Evolutionary conservation across 2,113 vertebrate species (phyloP).

Genomic region (Phyllopteryx taeniolatus): DNA sequence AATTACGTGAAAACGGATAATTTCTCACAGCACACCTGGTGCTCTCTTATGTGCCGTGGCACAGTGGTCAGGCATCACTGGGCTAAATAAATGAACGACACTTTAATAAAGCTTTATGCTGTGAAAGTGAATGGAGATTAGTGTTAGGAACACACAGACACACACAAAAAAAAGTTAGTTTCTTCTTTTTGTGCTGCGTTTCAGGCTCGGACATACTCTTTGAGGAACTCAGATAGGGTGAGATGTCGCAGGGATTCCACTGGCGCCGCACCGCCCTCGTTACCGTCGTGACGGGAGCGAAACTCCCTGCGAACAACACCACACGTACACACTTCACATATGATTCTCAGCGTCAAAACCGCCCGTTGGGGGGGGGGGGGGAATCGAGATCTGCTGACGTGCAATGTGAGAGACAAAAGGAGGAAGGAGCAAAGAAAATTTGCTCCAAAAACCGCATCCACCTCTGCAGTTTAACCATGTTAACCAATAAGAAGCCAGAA

Average conservation of each 20-base stretch:
- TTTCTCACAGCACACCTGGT: too few relatives aligned
- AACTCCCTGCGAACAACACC: slow-evolving; percentile 66
- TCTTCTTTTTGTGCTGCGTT: background rate
- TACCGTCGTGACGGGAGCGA: slow-evolving; percentile 74
- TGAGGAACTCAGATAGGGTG: slow-evolving; percentile 80
- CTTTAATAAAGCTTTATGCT: slow-evolving; percentile 2
- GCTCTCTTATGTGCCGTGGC: too few relatives aligned
- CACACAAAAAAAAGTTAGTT: background rate
- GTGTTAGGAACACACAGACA: slow-evolving; percentile 11
- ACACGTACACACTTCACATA: slow-evolving; percentile 10
- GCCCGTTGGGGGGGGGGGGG: slow-evolving; percentile 33
- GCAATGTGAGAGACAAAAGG: background rate
- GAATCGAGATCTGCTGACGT: background rate
- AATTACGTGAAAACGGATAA: too few relatives aligned
- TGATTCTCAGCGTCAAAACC: background rate
- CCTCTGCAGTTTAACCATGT: background rate
- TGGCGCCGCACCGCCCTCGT: slow-evolving; percentile 72
- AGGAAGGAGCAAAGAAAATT: background rate
- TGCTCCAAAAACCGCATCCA: background rate
- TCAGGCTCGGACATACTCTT: slow-evolving; percentile 73
- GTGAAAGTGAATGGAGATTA: slow-evolving; percentile 12
- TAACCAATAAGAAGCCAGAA: background rate
- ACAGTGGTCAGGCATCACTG: too few relatives aligned
- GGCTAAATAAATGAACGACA: too few relatives aligned
- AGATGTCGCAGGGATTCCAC: slow-evolving; percentile 77